Evolutionary conservation across 2,888 invertebrate genomes (phyloP), one percentile per base, ranked within the genome.

Genomic region (Acanthoscelides obtectus): DNA sequence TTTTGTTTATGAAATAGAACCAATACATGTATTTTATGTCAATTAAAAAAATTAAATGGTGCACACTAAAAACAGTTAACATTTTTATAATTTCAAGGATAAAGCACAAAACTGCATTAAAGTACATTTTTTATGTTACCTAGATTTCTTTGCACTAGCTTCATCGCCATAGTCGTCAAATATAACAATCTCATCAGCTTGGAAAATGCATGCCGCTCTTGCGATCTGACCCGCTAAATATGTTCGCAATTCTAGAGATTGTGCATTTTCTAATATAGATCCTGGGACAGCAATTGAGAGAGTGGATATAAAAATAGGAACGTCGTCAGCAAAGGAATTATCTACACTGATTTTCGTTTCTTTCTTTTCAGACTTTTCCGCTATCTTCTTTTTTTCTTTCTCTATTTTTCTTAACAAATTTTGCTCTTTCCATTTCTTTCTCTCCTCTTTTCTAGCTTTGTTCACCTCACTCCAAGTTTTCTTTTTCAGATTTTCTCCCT

Each of bases 161-260:
- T 90, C 89, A 67, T 92, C 92, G 0, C 90, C 91, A 75, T 90
- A 88, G 84, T 95, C 94, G 80, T 95, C 94, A 78, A 92, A 95
- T 0, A 95, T 91, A 71, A 95, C 87, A 4, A 95, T 89, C 88
- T 99, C 99, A 83, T 97, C 95, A 0, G 98, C 90, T 83, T 94
- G 93, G 84, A 96, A 99, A 63, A 99, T 92, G 77, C 95, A 95
- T 12, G 96, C 97, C 0, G 98, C 96, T 81, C 99, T 88, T 0
- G 98, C 99, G 79, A 99, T 94, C 87, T 99, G 98, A 0, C 98
- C 98, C 0, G 96, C 97, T 71, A 99, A 87, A 85, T 98, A 97
- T 0, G 97, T 93, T 21, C 95, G 90, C 63, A 99, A 86, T 83
- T 96, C 96, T 0, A 90, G 89, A 0, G 96, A 94, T 82, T 98